A percentile compares a stretch with the other conserved stretches of the same genome.
Conservation (phyloP, 2,888 invertebrate genomes). For the Zhengitettix transpicula region DNA sequence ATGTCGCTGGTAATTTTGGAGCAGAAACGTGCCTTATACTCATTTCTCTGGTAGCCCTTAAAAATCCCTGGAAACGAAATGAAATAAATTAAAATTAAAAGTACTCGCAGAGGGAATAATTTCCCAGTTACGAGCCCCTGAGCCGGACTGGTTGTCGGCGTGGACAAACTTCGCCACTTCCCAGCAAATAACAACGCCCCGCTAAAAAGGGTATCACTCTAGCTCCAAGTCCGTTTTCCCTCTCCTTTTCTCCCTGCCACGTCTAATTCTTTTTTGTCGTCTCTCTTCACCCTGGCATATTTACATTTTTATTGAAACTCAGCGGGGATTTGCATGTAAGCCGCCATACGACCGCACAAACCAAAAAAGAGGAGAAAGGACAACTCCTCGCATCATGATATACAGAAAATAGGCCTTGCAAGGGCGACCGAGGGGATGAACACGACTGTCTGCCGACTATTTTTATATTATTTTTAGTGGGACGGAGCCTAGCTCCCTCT, state of each 20-base stretch:
- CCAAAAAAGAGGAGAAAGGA: background rate
- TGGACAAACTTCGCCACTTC: too few species aligned
- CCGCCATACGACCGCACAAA: background rate
- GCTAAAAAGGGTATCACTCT: constrained; percentile 24
- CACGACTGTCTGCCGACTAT: too few species aligned
- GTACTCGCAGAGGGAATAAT: too few species aligned
- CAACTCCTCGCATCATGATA: constrained; percentile 5
- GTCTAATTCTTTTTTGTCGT: constrained; percentile 4
- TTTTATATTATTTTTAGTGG: too few species aligned
- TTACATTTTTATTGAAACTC: constrained; percentile 31
- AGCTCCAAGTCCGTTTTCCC: constrained; percentile 18
- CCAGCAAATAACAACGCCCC: constrained; percentile 11
- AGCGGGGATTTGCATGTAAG: constrained; percentile 15
- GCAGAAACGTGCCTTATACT: too few species aligned
- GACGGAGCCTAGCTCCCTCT: too few species aligned
- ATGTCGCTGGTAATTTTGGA: too few species aligned
- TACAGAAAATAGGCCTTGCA: constrained; percentile 5
- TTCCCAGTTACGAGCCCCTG: too few species aligned
- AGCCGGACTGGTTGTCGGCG: too few species aligned
- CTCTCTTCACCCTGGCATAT: constrained; percentile 20
- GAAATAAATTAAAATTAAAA: too few species aligned
- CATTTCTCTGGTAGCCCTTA: too few species aligned
- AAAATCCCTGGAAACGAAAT: too few species aligned
- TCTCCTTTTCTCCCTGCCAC: constrained; percentile 22
- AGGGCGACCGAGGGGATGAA: background rate